Evolutionary conservation across 2,888 invertebrate genomes (phyloP).

Genomic region (Rhagophthalmus giganteus): DNA sequence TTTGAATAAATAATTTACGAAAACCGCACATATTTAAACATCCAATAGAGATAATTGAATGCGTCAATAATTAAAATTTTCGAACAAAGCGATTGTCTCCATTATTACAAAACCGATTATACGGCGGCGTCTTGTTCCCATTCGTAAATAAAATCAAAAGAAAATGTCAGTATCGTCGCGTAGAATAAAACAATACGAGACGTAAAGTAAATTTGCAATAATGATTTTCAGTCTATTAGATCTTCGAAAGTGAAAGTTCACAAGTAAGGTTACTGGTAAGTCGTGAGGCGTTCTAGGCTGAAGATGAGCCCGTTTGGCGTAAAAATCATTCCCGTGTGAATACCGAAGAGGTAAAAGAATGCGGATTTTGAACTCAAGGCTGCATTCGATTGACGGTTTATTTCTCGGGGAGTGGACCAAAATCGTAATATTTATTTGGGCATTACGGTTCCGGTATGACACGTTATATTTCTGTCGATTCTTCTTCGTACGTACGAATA

Average conservation of each 20-base stretch:
- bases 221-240: conserved; percentile 5
- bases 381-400: conserved; percentile 9
- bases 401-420: too few species aligned
- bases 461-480: too few species aligned
- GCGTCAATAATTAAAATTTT: too few species aligned
- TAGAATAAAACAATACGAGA: conserved; percentile 7
- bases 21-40: too few species aligned
- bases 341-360: conserved; percentile 33
- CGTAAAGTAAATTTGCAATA: too few species aligned
- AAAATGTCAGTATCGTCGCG: conserved; percentile 18
- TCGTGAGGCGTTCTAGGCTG: conserved; percentile 37
- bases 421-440: too few species aligned
- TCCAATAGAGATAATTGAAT: too few species aligned
- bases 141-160: conserved; percentile 5
- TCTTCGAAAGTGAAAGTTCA: conserved; percentile 36
- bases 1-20: too few species aligned
- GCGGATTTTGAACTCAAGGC: conserved; percentile 34
- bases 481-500: too few species aligned
- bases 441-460: too few species aligned
- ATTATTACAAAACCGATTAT: too few species aligned
- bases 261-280: conserved; percentile 36
- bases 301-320: conserved; percentile 28
- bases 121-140: background rate
- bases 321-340: conserved; percentile 39
- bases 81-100: too few species aligned